phyloP scores from a whole-genome alignment of 2,797 vertebrate genomes.

The Perodicticus potto region DNA sequence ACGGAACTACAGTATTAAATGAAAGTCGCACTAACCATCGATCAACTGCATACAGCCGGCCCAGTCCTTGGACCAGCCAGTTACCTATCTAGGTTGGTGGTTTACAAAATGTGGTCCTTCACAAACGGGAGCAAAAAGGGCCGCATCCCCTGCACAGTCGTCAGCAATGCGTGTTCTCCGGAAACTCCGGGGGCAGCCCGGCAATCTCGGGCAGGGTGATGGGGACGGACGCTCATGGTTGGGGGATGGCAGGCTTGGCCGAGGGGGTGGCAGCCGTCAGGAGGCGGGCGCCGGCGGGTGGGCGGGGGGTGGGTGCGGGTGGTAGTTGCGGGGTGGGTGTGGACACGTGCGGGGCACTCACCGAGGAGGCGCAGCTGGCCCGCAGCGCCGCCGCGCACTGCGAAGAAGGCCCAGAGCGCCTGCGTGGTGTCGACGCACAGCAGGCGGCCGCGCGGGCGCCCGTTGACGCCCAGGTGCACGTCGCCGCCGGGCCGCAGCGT shows the following conservation, averaged over 20 bases:
- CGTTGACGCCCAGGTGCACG: constrained; percentile 96
- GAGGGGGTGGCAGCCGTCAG: fast-evolving
- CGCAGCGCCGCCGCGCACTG: constrained; percentile 93
- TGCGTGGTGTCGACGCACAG: constrained; percentile 98
- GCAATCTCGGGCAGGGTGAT: background rate
- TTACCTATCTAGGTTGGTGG: background rate
- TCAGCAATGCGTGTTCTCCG: background rate
- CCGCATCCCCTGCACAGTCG: background rate
- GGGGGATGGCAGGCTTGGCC: fast-evolving
- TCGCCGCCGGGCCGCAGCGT: constrained; percentile 95
- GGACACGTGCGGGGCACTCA: constrained; percentile 84
- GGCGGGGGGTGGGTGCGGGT: background rate
- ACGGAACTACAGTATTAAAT: background rate
- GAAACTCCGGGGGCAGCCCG: background rate
- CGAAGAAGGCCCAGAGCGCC: constrained; percentile 98
- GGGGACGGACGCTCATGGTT: fast-evolving
- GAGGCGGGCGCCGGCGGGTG: too few relatives aligned
- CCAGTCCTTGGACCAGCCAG: background rate
- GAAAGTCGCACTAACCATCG: background rate
- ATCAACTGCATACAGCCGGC: background rate
- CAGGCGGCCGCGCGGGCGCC: constrained; percentile 93
- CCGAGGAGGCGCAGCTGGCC: constrained; percentile 98
- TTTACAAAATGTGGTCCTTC: background rate
- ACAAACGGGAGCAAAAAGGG: too few relatives aligned
- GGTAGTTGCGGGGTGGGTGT: too few relatives aligned